Conservation (phyloP, 2,888 invertebrate genomes). For the Aporophyla lueneburgensis region DNA sequence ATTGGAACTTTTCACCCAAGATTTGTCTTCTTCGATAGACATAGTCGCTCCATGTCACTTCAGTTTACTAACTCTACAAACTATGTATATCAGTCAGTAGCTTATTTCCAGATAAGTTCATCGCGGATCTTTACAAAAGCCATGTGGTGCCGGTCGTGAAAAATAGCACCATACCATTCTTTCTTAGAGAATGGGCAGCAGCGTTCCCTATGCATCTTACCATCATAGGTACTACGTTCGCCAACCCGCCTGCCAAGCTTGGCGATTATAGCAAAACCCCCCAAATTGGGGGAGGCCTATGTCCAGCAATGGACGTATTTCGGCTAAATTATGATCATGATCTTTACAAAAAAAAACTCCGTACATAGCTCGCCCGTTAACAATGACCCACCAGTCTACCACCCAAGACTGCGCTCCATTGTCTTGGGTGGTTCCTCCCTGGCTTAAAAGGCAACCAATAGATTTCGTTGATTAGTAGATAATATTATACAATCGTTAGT, state of each 20-base stretch:
- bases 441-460: slow-evolving; percentile 14
- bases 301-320: too few relatives aligned
- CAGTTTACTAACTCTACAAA: neutral
- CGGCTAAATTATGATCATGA: too few relatives aligned
- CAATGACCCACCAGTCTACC: neutral
- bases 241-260: too few relatives aligned
- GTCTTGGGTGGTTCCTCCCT: slow-evolving; percentile 17
- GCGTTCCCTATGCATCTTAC: too few relatives aligned
- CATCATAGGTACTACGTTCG: too few relatives aligned
- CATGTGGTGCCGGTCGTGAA: too few relatives aligned
- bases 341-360: neutral
- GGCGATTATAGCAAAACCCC: too few relatives aligned
- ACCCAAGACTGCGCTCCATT: slow-evolving; percentile 3
- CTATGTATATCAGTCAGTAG: too few relatives aligned
- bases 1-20: neutral
- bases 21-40: neutral
- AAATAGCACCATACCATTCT: too few relatives aligned
- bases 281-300: too few relatives aligned
- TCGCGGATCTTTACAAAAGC: too few relatives aligned
- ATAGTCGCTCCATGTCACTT: neutral
- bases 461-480: slow-evolving; percentile 8
- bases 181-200: too few relatives aligned
- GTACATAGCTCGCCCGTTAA: neutral
- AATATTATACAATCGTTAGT: neutral
- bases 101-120: neutral